Conservation (phyloP, 2,113 vertebrate genomes). For the Opisthocomus hoazin region DNA sequence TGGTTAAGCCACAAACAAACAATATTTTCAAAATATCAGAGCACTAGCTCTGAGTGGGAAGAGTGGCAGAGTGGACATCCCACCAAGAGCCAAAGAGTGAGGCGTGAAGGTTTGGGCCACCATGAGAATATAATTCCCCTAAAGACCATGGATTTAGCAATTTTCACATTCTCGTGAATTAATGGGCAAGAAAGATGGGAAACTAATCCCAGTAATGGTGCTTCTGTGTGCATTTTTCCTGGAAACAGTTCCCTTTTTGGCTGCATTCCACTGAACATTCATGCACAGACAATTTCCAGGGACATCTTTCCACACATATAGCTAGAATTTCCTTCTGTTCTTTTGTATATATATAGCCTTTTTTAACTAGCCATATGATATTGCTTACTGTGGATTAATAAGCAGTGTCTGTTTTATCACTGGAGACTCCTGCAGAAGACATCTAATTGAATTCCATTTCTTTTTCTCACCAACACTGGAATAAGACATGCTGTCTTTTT, state of each 20-base stretch:
- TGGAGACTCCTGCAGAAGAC: neutral
- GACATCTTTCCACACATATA: neutral
- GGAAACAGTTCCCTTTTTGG: neutral
- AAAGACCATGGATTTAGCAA: neutral
- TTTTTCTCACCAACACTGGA: neutral
- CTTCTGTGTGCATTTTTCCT: neutral
- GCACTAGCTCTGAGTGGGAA: neutral
- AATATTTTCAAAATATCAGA: neutral
- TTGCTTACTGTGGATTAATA: neutral
- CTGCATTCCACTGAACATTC: neutral
- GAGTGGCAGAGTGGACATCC: neutral
- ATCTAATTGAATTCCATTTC: neutral
- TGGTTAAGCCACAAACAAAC: neutral
- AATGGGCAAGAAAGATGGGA: neutral
- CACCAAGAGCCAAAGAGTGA: neutral
- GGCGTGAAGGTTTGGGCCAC: neutral
- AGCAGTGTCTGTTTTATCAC: neutral
- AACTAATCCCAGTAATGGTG: neutral
- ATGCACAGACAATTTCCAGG: neutral
- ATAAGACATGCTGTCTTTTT: neutral
- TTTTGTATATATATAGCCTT: neutral
- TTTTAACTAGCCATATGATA: neutral
- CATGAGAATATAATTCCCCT: neutral
- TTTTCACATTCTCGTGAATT: neutral
- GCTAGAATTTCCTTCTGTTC: neutral